Evolutionary conservation across 2,797 vertebrate species (phyloP), one percentile per base, ranked within the genome.

Genomic region (Silurus aristotelis): DNA sequence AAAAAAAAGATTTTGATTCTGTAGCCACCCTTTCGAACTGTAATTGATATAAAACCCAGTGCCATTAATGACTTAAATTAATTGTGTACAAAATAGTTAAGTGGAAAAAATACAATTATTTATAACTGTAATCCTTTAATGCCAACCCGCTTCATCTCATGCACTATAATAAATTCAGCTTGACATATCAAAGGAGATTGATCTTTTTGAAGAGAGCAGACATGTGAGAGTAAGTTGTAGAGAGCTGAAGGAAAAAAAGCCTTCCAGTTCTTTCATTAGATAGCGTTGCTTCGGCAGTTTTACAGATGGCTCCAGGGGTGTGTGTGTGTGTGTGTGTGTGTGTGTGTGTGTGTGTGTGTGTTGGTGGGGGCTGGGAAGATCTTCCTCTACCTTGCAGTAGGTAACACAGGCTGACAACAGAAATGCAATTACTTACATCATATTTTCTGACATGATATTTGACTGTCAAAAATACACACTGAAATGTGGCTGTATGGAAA

Each of bases 231-330:
- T 17, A 68, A 58, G 60, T 12, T 46, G 31, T 71, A 61, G 38
- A 78, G 27, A 38, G 60, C 82, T 68, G 61, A 64, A 87, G 78
- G 68, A 60, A 56, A 6, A 52, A 77, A 85, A 70, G 14, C 14
- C 38, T 52, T 27, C 6, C 83, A 7, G 48, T 68, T 58, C 25
- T 10, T 80, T 61, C 71, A 78, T 85, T 82, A 67, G 60, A 75
- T 48, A 66, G 9, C 10, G 25, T 60, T 67, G 31, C 48, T 52
- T 70, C 84, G 82, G 52, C 77, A 84, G 46, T 80, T 83, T 87
- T 80, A 80, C 76, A 80, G 80, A 87, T 60, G 60, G 60, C 13
- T 63, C 68, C 43, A 67, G 52, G n/a, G 27, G 72, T 43, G 58
- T 76, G 70, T 64, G n/a, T 38, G 76, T 38, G 25, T 56, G 52